Evolutionary conservation across 2,113 vertebrate species (phyloP), one percentile per base, ranked within the genome.

Genomic region (Syngnathus typhle): DNA sequence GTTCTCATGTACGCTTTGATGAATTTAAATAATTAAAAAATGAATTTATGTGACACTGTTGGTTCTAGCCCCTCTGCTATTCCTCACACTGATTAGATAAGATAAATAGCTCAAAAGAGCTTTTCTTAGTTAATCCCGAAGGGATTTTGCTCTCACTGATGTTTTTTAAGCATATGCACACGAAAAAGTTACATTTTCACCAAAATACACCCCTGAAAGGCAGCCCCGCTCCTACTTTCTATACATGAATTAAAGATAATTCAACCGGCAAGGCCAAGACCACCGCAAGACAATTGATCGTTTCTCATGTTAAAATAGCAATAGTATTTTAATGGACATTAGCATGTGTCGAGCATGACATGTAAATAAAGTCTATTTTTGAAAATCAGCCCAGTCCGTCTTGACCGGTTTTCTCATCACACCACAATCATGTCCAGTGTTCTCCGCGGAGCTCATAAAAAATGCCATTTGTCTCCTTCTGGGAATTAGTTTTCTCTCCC

Each of bases 391-490:
- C 9, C 1, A 52, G n/a, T 9, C 38, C n/a, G 11, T 76, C 62
- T 73, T 64, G 54, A 62, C 51, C 58, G 67, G 81, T 77, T 68
- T 81, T 83, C 38, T 72, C 55, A 21, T 21, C 62, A 49, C 39
- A 39, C 70, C 74, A 89, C 88, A 88, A 88, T 86, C 56, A 70
- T 52, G 74, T 62, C 75, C 74, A 83, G 69, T 88, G 88, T 89
- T 84, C 79, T 73, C 65, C 37, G 1, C 39, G 65, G 68, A 56
- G 46, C 67, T 61, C 8, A 6, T 59, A 58, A 67, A 41, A 59
- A 36, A 46, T 67, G 51, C 43, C 43, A 64, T 74, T 51, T 18
- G 10, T 44, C n/a, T 67, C 32, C n/a, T 44, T 62, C 15, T 59
- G 32, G 47, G 49, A 54, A 54, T 21, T 38, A 36, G 7, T 18